A percentile compares a stretch with the other conserved stretches of the same genome.
phyloP scores from a whole-genome alignment of 92 coral and sea anemone genomes.

The Nematostella vectensis region DNA sequence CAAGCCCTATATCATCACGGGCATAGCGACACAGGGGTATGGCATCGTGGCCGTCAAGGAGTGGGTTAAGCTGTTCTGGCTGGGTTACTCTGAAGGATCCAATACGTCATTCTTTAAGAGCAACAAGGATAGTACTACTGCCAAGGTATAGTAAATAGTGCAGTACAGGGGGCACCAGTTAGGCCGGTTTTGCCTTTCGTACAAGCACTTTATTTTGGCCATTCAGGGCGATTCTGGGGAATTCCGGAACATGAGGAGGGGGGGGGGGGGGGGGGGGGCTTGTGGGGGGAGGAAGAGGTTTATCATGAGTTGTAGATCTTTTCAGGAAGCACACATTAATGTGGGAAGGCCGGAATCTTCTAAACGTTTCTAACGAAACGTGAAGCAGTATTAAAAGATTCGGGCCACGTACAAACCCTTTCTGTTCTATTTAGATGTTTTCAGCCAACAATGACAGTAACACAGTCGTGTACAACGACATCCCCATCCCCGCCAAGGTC shows the following conservation, averaged over 20 bases:
- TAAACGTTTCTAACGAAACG: too few relatives aligned
- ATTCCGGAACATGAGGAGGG: not conserved
- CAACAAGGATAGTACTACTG: conserved; percentile 11
- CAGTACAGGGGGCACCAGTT: not conserved
- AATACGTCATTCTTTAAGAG: conserved; percentile 27
- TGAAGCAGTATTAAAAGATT: too few relatives aligned
- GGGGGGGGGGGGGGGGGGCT: not conserved
- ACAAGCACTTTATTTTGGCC: not conserved
- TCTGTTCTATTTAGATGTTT: too few relatives aligned
- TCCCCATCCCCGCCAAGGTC: conserved; percentile 64
- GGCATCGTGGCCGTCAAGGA: conserved; percentile 31
- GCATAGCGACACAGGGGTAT: conserved; percentile 77
- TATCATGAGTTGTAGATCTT: too few relatives aligned
- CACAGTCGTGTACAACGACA: conserved; percentile 38
- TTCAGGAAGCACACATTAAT: too few relatives aligned
- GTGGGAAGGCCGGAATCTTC: too few relatives aligned
- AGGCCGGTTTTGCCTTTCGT: not conserved
- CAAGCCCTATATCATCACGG: conserved; percentile 48
- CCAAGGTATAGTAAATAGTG: conserved; percentile 27
- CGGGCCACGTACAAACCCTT: too few relatives aligned
- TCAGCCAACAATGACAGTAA: conserved; percentile 54
- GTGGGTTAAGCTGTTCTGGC: conserved; percentile 35
- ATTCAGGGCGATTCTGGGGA: not conserved
- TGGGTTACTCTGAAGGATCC: conserved; percentile 30
- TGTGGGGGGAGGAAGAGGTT: not conserved